Evolutionary conservation across 2,797 vertebrate genomes (phyloP), one percentile per base, ranked within the genome.

Genomic region (Fundulus diaphanus): DNA sequence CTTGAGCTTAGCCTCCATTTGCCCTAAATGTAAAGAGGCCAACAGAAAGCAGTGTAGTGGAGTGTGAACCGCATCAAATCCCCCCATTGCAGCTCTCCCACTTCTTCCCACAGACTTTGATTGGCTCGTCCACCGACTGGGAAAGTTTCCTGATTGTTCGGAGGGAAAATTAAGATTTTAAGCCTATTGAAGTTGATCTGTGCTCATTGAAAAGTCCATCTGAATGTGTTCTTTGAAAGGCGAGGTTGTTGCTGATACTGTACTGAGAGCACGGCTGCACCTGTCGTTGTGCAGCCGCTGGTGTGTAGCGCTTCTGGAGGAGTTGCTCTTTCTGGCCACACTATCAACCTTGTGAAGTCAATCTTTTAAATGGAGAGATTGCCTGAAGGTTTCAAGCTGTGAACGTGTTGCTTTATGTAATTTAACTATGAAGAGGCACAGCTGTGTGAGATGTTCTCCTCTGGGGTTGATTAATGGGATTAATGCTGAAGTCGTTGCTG

Each of bases 21-120:
- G 88, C 88, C 90, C 89, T 89, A 90, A 90, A 92, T 94, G 90
- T 91, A 94, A 94, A 93, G 90, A 87, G 91, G 80, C 89, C 88
- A 80, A 85, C 88, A 93, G 89, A 93, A 94, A 94, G 89, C 90
- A 91, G 93, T 92, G 91, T 94, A 95, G 94, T 83, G 89, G 93
- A 93, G 94, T 95, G 95, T 95, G 95, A 96, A 95, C 93, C 94
- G 94, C 88, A 90, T 95, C 94, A 94, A 95, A 96, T 96, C 95
- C 94, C 93, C 89, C 77, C 89, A 44, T 86, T 82, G 81, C 88
- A 48, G 61, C 1, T 82, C 84, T 88, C 89, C 70, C 84, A 80
- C 88, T 82, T 79, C 89, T 94, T 93, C 93, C 92, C 92, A 93
- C 92, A 92, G 79, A 92, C 90, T 92, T 93, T 91, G 94, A 95